Percentiles rank a stretch among this genome's conserved stretches.
Conservation (phyloP, 2,888 invertebrate genomes). For the Platypus cylindrus region DNA sequence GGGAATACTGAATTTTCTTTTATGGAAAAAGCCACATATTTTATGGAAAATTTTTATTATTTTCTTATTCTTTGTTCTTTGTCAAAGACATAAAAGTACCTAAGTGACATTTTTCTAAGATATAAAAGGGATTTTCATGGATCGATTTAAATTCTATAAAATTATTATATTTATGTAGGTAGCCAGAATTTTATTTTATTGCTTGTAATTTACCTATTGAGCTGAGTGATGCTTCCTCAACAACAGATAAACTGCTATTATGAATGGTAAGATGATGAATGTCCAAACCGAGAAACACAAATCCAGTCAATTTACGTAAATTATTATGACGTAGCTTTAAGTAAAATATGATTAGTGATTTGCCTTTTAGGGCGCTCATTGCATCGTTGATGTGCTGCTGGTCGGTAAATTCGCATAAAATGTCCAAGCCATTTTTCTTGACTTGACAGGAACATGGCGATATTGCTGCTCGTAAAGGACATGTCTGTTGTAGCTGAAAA, state of each 20-base stretch:
- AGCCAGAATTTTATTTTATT: too few relatives aligned
- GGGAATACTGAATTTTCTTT: too few relatives aligned
- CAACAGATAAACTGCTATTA: conserved; percentile 75
- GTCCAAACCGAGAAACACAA: conserved; percentile 75
- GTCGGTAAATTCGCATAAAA: conserved; percentile 79
- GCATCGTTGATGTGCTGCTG: conserved; percentile 64
- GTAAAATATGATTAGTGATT: conserved; percentile 73
- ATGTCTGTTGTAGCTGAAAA: conserved; percentile 48
- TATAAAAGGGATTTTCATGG: too few relatives aligned
- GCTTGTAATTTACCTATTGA: conserved; percentile 71
- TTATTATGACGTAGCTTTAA: conserved; percentile 77
- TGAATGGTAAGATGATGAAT: conserved; percentile 81
- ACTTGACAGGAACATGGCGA: conserved; percentile 72
- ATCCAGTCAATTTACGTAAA: conserved; percentile 71
- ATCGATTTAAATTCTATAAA: too few relatives aligned
- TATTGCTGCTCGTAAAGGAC: conserved; percentile 62
- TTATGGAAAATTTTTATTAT: too few relatives aligned
- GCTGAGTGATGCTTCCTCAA: conserved; percentile 77
- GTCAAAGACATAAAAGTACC: too few relatives aligned
- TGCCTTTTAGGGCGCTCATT: conserved; percentile 70
- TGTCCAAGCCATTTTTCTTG: conserved; percentile 79
- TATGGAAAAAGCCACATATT: too few relatives aligned
- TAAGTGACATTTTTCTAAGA: too few relatives aligned
- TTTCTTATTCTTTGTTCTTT: too few relatives aligned
- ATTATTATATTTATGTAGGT: too few relatives aligned